Percentiles rank a stretch among this genome's conserved stretches.
These are phyloP conservation scores for Chironomus riparius DNA, from an alignment of 2,888 invertebrate genomes.

Conservation along the genomic window DNA sequence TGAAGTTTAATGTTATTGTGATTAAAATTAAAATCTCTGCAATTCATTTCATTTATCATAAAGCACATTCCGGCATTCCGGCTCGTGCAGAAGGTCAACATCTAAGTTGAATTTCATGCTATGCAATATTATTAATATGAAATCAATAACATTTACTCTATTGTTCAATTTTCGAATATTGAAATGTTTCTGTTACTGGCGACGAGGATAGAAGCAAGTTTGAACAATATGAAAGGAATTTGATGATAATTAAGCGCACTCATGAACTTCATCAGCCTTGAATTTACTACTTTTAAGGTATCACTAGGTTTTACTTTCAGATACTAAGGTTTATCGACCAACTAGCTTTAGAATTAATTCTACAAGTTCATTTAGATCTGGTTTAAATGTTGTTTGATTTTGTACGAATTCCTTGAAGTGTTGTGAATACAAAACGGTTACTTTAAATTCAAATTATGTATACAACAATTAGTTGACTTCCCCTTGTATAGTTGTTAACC, in stretches of 20 bases:
- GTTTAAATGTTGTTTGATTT: no score
- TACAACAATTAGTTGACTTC: no score
- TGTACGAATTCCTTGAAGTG: no score
- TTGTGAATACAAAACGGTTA: no score
- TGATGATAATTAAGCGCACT: neutral
- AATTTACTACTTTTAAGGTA: no score
- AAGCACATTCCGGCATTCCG: constrained; percentile 3
- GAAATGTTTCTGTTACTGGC: neutral
- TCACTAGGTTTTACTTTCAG: no score
- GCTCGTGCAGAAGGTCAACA: constrained; percentile 9
- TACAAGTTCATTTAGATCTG: no score
- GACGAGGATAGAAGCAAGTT: neutral
- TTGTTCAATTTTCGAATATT: neutral
- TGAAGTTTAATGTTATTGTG: neutral
- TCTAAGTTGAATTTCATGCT: constrained; percentile 1
- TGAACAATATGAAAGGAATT: neutral
- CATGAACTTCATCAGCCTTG: no score
- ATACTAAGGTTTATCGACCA: no score
- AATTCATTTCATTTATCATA: constrained; percentile 6
- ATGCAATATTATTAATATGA: neutral
- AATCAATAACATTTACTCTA: neutral
- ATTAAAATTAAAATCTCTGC: constrained; percentile 1
- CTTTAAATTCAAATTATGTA: no score
- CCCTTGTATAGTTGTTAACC: no score
- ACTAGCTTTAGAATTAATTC: no score